Evolutionary conservation across 2,888 invertebrate genomes (phyloP).

Genomic region (Melangyna quadrimaculata): DNA sequence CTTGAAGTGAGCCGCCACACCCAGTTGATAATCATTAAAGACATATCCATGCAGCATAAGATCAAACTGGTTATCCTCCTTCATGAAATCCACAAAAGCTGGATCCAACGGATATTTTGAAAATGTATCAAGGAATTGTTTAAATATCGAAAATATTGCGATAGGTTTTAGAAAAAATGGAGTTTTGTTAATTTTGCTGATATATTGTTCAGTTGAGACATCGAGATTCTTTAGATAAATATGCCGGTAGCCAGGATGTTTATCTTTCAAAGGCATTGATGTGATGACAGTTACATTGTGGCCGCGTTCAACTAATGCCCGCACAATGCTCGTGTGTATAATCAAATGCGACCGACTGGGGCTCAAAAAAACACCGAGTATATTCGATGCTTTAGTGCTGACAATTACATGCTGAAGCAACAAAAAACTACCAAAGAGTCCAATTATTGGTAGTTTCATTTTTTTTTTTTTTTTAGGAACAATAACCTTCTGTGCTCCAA

Average conservation of each 20-base stretch:
- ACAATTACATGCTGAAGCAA: too few species aligned
- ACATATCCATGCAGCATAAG: slow-evolving; percentile 73
- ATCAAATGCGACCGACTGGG: slow-evolving; percentile 79
- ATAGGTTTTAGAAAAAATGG: background rate
- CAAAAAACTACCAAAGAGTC: too few species aligned
- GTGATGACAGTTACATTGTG: slow-evolving; percentile 79
- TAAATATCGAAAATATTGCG: background rate
- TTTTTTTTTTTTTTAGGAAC: too few species aligned
- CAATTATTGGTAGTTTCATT: too few species aligned
- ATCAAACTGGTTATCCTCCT: slow-evolving; percentile 73
- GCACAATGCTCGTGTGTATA: slow-evolving; percentile 77
- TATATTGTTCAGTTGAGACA: slow-evolving; percentile 6
- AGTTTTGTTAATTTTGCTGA: background rate
- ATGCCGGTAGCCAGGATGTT: slow-evolving; percentile 75
- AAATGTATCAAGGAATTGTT: slow-evolving; percentile 1
- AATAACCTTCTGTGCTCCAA: too few species aligned
- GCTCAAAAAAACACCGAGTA: slow-evolving; percentile 78
- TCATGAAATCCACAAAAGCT: slow-evolving; percentile 69
- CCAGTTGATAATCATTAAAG: slow-evolving; percentile 73
- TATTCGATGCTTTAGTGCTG: slow-evolving; percentile 76
- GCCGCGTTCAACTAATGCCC: slow-evolving; percentile 77
- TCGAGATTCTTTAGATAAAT: slow-evolving; percentile 73
- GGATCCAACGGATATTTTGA: slow-evolving; percentile 60
- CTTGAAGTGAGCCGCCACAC: slow-evolving; percentile 74
- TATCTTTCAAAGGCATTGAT: slow-evolving; percentile 75